Conservation (phyloP, 2,113 vertebrate genomes). For the Talpa occidentalis region DNA sequence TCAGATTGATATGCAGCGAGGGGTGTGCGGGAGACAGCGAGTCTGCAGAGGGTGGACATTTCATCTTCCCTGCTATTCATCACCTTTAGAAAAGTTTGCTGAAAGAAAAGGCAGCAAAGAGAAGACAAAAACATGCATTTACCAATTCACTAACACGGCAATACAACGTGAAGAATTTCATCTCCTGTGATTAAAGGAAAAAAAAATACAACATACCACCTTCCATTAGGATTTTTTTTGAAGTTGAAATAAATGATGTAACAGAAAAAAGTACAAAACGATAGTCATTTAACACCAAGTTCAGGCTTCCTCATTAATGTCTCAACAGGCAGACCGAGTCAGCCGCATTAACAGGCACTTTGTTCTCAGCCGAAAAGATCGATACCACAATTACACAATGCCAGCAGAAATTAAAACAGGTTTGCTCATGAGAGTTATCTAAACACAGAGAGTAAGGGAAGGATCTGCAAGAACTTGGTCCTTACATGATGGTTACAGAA, state of each 20-base stretch:
- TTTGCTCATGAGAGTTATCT: not conserved
- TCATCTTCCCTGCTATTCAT: constrained; percentile 78
- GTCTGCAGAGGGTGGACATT: constrained; percentile 75
- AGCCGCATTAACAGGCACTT: not conserved
- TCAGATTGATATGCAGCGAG: constrained; percentile 66
- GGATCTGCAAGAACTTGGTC: not conserved
- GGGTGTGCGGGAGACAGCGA: constrained; percentile 57
- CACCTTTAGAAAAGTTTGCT: constrained; percentile 81
- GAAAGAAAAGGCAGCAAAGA: constrained; percentile 59
- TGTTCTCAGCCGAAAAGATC: constrained; percentile 21
- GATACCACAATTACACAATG: not conserved
- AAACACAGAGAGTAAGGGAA: not conserved
- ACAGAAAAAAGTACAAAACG: not conserved
- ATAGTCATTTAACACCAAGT: constrained; percentile 24
- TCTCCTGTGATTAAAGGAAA: constrained; percentile 46
- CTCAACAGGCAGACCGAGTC: constrained; percentile 4
- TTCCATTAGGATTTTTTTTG: not conserved
- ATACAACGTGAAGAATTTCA: constrained; percentile 28
- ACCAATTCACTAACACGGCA: constrained; percentile 52
- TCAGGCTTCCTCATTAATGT: constrained; percentile 13
- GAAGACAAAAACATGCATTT: constrained; percentile 57
- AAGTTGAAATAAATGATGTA: not conserved
- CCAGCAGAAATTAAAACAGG: not conserved
- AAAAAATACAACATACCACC: constrained; percentile 28
- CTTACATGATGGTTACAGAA: not conserved